Base-by-base conservation (phyloP, 2,797 vertebrate species). In the Emys orbicularis region DNA sequence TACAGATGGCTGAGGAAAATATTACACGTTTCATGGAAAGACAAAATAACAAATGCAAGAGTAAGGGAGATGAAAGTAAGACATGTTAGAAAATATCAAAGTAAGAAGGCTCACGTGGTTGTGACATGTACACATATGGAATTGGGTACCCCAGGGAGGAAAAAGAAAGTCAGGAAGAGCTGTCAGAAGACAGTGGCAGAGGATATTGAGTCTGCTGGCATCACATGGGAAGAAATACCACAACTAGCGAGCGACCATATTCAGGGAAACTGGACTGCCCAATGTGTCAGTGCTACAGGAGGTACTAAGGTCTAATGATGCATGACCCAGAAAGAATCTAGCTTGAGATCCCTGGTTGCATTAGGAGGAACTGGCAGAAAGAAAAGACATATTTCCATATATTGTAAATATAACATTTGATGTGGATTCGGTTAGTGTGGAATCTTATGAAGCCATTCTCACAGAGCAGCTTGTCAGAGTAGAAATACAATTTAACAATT, bases 381-480 rank as follows among this genome's bases (percentile, higher is more conserved):
- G 12, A 77, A 1, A 4, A 1, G 31, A 31, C 47, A 10, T 5
- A 11, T 23, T 81, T 49, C 53, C 3, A 8, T 44, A 44, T 44
- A 44, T 41, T 74, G 23, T n/a, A 44, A 74, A 74, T 25, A 12
- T 74, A 74, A 74, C n/a, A 25, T 74, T 74, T 74, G 68, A 27
- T 12, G 34, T 29, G 37, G n/a, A n/a, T 6, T 0, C 0, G 2
- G 25, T 0, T 0, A 49, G 1, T 65, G 57, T 3, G 56, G 25
- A 11, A 21, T 53, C 53, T 0, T 4, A 10, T 41, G 8, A 61
- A 65, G 2, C 50, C 1, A 1, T 54, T 0, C 0, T 16, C 31
- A 65, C 16, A 65, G 59, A 34, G 34, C 15, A n/a, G 61, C 61
- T 65, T 65, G 49, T n/a, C 5, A 0, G 25, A 89, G 34, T 37